Evolutionary conservation across 2,113 vertebrate species (phyloP).

Genomic region (Ptilonorhynchus violaceus): DNA sequence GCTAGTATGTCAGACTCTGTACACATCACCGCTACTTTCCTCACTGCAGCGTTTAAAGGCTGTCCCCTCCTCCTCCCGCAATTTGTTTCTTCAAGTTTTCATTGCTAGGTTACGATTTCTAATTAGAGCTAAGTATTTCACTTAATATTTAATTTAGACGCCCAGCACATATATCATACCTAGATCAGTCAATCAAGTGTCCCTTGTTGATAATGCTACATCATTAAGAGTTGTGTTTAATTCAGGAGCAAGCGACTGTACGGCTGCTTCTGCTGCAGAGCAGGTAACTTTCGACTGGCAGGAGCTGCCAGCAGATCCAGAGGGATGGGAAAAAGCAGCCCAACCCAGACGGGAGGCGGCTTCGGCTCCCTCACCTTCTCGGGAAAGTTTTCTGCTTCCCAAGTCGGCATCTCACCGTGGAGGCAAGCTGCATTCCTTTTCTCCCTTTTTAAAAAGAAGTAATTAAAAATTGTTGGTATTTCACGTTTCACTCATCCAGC

Average conservation of each 20-base stretch:
- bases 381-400: slow-evolving; percentile 4
- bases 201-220: slow-evolving; percentile 63
- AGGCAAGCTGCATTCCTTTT: neutral
- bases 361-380: neutral
- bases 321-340: neutral
- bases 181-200: slow-evolving; percentile 69
- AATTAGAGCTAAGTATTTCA: slow-evolving; percentile 64
- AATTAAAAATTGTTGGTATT: neutral
- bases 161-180: slow-evolving; percentile 56
- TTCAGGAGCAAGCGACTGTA: slow-evolving; percentile 21
- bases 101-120: slow-evolving; percentile 48
- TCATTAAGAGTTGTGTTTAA: slow-evolving; percentile 62
- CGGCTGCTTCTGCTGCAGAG: neutral
- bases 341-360: neutral
- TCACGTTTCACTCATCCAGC: neutral
- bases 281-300: slow-evolving; percentile 12
- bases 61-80: neutral
- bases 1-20: slow-evolving; percentile 40
- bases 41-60: neutral
- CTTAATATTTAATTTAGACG: slow-evolving; percentile 67
- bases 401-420: neutral
- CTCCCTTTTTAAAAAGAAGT: neutral
- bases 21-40: slow-evolving; percentile 12
- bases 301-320: neutral
- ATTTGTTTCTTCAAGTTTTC: slow-evolving; percentile 50